These are phyloP conservation scores for Indicator indicator DNA, from an alignment of 2,113 vertebrate genomes.

Conservation along the genomic window DNA sequence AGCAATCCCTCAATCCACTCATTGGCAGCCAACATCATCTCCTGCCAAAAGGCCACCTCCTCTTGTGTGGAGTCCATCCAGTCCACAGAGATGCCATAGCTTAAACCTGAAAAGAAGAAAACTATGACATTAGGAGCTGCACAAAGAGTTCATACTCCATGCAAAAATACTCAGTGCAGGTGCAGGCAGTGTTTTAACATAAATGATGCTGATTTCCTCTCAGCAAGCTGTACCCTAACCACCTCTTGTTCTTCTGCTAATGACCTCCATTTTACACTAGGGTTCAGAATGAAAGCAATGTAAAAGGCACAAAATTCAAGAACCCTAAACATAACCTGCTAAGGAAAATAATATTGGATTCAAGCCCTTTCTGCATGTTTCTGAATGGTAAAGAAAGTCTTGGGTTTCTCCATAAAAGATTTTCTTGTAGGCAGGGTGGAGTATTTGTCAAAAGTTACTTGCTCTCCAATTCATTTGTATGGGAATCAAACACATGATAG, in stretches of 20 bases:
- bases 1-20: constrained; percentile 76
- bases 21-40: constrained; percentile 73
- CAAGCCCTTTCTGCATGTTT: neutral
- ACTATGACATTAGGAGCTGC: neutral
- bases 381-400: neutral
- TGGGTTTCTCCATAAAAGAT: neutral
- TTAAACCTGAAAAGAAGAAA: constrained; percentile 54
- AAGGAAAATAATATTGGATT: neutral
- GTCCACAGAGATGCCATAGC: constrained; percentile 75
- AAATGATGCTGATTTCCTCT: neutral
- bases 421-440: neutral
- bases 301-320: neutral
- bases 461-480: neutral
- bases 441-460: neutral
- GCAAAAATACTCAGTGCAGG: neutral
- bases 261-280: neutral
- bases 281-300: neutral
- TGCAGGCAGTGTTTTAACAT: neutral
- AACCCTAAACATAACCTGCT: neutral
- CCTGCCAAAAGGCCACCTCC: constrained; percentile 76
- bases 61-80: constrained; percentile 78
- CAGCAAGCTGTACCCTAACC: neutral
- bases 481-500: neutral
- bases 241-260: neutral
- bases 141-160: neutral